Evolutionary conservation across 2,113 vertebrate species (phyloP).

Genomic region (Zootoca vivipara): DNA sequence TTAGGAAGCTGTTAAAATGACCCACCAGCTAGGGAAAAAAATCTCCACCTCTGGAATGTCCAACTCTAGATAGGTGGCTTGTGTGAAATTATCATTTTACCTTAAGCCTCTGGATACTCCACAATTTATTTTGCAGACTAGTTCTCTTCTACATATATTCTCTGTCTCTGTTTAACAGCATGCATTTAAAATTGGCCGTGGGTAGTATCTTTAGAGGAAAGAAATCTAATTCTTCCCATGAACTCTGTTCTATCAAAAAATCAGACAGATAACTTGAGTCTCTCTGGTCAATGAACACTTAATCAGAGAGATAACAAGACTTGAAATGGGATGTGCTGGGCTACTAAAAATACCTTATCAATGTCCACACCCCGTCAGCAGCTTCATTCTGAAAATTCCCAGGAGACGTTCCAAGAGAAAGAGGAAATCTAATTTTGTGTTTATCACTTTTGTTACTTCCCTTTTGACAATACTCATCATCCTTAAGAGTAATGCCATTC

Average conservation of each 20-base stretch:
- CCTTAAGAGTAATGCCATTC: slow-evolving; percentile 6
- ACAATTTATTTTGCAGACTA: background rate
- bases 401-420: slow-evolving; percentile 25
- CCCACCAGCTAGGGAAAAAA: no score
- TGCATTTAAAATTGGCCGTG: background rate
- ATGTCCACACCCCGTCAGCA: background rate
- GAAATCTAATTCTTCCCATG: slow-evolving; percentile 45
- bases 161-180: background rate
- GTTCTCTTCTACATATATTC: background rate
- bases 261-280: slow-evolving; percentile 46
- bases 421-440: slow-evolving; percentile 25
- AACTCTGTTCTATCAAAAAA: slow-evolving; percentile 53
- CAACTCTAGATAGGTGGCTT: background rate
- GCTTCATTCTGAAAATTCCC: slow-evolving; percentile 46
- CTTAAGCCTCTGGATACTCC: background rate
- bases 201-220: background rate
- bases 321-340: slow-evolving; percentile 28
- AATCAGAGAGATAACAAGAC: slow-evolving; percentile 37
- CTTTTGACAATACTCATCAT: background rate
- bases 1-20: no score
- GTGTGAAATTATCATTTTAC: background rate
- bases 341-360: slow-evolving; percentile 41
- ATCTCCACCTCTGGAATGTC: background rate
- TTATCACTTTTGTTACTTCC: slow-evolving; percentile 32
- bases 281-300: slow-evolving; percentile 39